Evolutionary conservation across 2,888 invertebrate species (phyloP), one percentile per base, ranked within the genome.

Genomic region (Lomographa bimaculata): DNA sequence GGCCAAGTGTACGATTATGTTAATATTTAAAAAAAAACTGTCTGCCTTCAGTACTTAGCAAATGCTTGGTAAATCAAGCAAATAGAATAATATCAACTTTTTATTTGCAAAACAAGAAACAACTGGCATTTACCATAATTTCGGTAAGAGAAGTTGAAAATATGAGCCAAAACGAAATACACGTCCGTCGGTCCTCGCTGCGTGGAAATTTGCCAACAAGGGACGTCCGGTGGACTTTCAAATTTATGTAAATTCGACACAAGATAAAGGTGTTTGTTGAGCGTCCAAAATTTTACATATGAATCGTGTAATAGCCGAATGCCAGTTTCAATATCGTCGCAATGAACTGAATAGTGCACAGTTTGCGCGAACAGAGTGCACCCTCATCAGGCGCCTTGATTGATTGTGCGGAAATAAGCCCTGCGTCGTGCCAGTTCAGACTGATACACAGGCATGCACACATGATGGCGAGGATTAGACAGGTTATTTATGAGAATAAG

Each of bases 321-420:
- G 65, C 52, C 56, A 58, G 62, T 62, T 44, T 52, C 64, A 67
- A 69, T 68, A 60, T 55, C 64, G 66, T 63, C 52, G 65, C 57
- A 57, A 66, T 60, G 64, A 72, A 66, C 71, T 66, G 65, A 70
- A 67, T 65, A 69, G 64, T 65, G 63, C 58, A 62, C 62, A 68
- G 62, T 71, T 66, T 60, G 65, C 64, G 66, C 68, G 66, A 73
- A 63, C 69, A 61, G 66, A 63, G 61, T 65, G 68, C 70, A 66
- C 73, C 71, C 74, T 77, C 76, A 77, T 78, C 74, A 72, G 71
- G 62, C 65, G 71, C 69, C 72, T 76, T 79, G 83, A 83, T 80
- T 79, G 79, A 83, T 80, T 80, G 76, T 74, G 74, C 71, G 79
- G 79, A 79, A 79, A 74, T 79, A 82, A 84, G 69, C 73, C 74